Evolutionary conservation across 2,888 invertebrate genomes (phyloP).

Genomic region (Hydropsyche betteni): DNA sequence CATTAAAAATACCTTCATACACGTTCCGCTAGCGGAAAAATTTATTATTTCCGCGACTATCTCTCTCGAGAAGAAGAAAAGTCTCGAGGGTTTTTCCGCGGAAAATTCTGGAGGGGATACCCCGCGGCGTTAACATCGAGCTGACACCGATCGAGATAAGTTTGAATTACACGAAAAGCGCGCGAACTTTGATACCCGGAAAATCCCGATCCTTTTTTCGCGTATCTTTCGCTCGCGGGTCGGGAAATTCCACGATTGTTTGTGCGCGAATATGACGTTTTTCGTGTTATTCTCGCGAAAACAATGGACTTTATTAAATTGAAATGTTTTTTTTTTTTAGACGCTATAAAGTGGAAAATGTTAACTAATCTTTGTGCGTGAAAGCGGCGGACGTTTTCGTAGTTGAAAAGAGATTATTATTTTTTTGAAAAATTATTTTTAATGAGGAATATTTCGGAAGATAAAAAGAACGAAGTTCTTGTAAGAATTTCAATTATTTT

Average conservation of each 20-base stretch:
- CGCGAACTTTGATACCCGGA: constrained; percentile 32
- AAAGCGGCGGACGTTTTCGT: background rate
- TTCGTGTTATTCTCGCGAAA: background rate
- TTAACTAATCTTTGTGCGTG: background rate
- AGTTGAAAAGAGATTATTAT: no score
- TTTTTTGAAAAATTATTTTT: no score
- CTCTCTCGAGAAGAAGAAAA: constrained; percentile 2
- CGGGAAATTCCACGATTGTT: background rate
- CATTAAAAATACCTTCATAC: constrained; percentile 26
- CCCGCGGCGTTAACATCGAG: constrained; percentile 32
- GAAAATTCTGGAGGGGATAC: background rate
- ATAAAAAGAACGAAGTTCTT: no score
- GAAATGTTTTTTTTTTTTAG: background rate
- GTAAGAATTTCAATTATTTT: no score
- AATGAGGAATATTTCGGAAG: no score
- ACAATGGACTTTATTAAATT: constrained; percentile 13
- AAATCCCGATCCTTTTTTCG: constrained; percentile 1
- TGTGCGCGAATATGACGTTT: background rate
- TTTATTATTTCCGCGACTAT: constrained; percentile 30
- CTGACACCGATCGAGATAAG: constrained; percentile 37
- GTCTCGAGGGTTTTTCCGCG: constrained; percentile 18
- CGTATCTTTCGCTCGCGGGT: background rate
- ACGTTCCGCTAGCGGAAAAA: constrained; percentile 5
- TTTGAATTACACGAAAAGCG: constrained; percentile 38
- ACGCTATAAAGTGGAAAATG: background rate